These are phyloP conservation scores for Macropodus opercularis DNA, from an alignment of 2,797 vertebrate species.

Conservation along the genomic window DNA sequence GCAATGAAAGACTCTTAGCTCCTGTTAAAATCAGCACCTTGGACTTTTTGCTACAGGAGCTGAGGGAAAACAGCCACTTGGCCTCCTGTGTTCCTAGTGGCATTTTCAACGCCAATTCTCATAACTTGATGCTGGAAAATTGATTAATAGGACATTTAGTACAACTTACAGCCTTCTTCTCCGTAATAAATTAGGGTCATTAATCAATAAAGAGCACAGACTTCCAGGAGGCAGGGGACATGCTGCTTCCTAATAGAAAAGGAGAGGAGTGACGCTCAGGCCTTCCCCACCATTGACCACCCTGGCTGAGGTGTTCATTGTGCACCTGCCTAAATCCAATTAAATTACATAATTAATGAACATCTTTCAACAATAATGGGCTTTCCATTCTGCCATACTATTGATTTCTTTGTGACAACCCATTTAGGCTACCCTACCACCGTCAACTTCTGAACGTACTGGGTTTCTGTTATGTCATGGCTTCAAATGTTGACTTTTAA, in stretches of 20 bases:
- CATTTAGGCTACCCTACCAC: constrained; percentile 62
- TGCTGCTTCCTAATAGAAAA: constrained; percentile 99
- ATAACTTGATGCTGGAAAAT: constrained; percentile 97
- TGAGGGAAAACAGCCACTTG: constrained; percentile 88
- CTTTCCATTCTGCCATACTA: constrained; percentile 87
- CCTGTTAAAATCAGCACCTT: constrained; percentile 83
- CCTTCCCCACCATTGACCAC: constrained; percentile 91
- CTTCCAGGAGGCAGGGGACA: constrained; percentile 97
- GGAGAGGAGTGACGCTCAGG: constrained; percentile 85
- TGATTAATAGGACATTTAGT: constrained; percentile 99
- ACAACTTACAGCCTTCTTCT: constrained; percentile 95
- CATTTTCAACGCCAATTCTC: constrained; percentile 88
- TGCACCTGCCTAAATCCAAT: constrained; percentile 98
- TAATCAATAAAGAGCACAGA: constrained; percentile 99
- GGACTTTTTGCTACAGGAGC: constrained; percentile 81
- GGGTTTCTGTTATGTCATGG: neutral
- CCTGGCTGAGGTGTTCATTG: constrained; percentile 90
- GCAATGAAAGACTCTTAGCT: constrained; percentile 92
- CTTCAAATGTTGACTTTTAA: constrained; percentile 5
- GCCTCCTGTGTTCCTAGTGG: constrained; percentile 80
- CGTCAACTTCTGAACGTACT: constrained; percentile 28
- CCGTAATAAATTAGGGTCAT: constrained; percentile 99
- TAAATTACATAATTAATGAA: constrained; percentile 99
- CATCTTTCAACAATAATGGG: constrained; percentile 89
- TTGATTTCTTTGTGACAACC: constrained; percentile 86